Conservation (phyloP, 2,113 vertebrate genomes). For the Otocyon megalotis region DNA sequence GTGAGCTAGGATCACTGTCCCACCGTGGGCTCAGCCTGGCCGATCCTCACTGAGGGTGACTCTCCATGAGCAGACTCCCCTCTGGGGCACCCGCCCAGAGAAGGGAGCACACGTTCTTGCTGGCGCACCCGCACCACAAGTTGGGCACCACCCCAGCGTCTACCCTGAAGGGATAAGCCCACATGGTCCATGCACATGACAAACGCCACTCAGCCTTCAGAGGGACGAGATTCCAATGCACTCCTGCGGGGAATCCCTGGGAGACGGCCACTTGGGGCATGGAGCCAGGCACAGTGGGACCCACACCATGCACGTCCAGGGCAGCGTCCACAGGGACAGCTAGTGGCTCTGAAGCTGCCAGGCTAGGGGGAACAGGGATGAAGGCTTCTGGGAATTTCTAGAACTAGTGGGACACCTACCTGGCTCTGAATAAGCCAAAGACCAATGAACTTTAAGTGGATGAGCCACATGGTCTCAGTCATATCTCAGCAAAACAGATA, state of each 20-base stretch:
- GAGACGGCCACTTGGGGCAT: fast-evolving
- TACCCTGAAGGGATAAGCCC: neutral
- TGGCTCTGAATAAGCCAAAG: neutral
- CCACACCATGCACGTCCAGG: neutral
- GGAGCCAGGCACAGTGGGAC: fast-evolving
- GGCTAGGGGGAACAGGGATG: neutral
- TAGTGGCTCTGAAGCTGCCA: neutral
- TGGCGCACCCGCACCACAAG: neutral
- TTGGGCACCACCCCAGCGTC: neutral
- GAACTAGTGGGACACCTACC: neutral
- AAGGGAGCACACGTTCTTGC: neutral
- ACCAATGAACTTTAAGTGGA: neutral
- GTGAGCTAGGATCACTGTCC: neutral
- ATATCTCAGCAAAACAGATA: neutral
- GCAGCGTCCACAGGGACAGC: neutral
- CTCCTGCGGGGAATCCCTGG: neutral
- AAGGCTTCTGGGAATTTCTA: neutral
- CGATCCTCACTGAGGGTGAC: fast-evolving
- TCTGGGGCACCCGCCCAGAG: neutral
- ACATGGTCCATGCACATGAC: fast-evolving
- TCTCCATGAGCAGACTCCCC: neutral
- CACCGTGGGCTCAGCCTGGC: neutral
- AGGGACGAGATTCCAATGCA: too few species aligned
- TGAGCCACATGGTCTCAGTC: neutral
- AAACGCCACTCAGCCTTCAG: neutral